A percentile compares a stretch with the other conserved stretches of the same genome.
Evolutionary conservation across 2,888 invertebrate species (phyloP).

Genomic region (Dexiosoma caninum): DNA sequence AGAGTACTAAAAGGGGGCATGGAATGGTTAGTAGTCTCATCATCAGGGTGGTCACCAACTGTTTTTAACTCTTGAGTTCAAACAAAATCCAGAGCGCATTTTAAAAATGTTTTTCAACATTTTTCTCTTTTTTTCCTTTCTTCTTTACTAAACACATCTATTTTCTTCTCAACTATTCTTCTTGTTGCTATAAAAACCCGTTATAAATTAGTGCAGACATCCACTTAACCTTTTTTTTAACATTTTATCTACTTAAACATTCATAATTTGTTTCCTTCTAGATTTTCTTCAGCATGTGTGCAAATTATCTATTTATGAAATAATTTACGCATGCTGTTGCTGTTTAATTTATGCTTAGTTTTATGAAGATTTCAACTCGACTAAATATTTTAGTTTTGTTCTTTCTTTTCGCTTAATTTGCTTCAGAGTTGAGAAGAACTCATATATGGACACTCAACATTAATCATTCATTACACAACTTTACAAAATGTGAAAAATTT

Average conservation of each 20-base stretch:
- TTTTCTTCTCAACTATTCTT: neutral
- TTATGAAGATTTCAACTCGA: too few relatives aligned
- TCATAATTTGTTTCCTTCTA: constrained; percentile 35
- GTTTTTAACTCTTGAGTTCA: constrained; percentile 22
- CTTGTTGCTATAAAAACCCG: neutral
- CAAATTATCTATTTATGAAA: constrained; percentile 59
- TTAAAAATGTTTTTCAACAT: constrained; percentile 8
- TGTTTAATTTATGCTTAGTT: neutral
- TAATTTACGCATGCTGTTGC: constrained; percentile 27
- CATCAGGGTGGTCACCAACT: constrained; percentile 20
- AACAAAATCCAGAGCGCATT: constrained; percentile 8
- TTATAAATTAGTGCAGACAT: constrained; percentile 45
- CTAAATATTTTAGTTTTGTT: neutral
- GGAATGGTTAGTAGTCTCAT: constrained; percentile 35
- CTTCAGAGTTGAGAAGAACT: constrained; percentile 15
- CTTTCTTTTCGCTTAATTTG: constrained; percentile 8
- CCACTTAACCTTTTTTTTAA: constrained; percentile 40
- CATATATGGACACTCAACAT: too few relatives aligned
- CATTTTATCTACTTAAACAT: constrained; percentile 32
- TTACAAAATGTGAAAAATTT: too few relatives aligned
- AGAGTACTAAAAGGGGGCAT: neutral
- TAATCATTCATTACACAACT: too few relatives aligned
- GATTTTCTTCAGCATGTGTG: constrained; percentile 14
- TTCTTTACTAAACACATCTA: neutral
- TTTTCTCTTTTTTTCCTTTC: too few relatives aligned